A percentile compares a stretch with the other conserved stretches of the same genome.
Conservation (phyloP, 2,888 invertebrate genomes). For the Hofmannophila pseudospretella region DNA sequence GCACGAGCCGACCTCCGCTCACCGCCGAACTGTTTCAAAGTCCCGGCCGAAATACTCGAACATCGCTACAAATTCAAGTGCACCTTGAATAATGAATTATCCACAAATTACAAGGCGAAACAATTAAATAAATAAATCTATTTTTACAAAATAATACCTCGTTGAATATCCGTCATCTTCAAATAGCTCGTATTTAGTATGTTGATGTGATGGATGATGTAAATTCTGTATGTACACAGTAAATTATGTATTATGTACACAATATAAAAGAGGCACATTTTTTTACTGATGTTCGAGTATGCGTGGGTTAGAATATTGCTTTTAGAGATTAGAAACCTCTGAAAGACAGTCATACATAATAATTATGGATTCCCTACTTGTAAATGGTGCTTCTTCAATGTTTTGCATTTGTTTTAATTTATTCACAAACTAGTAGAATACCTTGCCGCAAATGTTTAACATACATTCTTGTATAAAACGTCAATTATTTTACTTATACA, state of each 20-base stretch:
- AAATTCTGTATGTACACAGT: too few species aligned
- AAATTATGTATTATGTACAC: too few species aligned
- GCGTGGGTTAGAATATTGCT: constrained; percentile 25
- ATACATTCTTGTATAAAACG: constrained; percentile 1
- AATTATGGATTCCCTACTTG: constrained; percentile 9
- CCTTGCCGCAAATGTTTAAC: constrained; percentile 23
- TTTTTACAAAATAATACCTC: not conserved
- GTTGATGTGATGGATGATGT: too few species aligned
- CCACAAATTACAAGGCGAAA: too few species aligned
- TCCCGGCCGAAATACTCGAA: constrained; percentile 3
- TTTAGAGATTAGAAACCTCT: constrained; percentile 33
- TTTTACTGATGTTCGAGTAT: not conserved
- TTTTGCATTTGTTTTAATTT: constrained; percentile 10
- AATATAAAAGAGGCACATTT: not conserved
- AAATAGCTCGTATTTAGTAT: too few species aligned
- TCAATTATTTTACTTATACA: constrained; percentile 7
- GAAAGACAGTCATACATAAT: constrained; percentile 20
- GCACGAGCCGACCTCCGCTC: too few species aligned
- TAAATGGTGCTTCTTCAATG: constrained; percentile 16
- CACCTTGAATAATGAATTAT: too few species aligned
- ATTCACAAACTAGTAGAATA: constrained; percentile 14
- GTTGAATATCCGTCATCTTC: too few species aligned
- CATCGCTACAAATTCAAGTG: constrained; percentile 20
- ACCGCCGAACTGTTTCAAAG: too few species aligned
- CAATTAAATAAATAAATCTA: not conserved